Evolutionary conservation across 1,140 invertebrate genomes (phyloP).

Genomic region (Oncopodura yosiiana): DNA sequence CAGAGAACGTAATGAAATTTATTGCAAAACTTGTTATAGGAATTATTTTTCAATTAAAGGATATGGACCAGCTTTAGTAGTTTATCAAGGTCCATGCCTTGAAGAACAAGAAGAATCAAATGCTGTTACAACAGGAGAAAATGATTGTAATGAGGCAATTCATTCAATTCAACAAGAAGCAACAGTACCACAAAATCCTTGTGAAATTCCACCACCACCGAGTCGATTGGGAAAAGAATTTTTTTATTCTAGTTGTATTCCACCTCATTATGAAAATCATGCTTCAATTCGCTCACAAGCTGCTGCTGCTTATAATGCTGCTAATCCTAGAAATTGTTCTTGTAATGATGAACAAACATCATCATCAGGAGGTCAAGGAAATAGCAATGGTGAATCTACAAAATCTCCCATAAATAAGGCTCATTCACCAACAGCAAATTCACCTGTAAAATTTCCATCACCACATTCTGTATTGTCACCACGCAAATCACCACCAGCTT

Average conservation of each 20-base stretch:
- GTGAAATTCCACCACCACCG: constrained; percentile 8
- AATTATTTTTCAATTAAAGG: constrained; percentile 6
- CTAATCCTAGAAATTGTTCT: neutral
- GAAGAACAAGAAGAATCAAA: neutral
- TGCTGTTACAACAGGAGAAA: too few species aligned
- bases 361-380: too few species aligned
- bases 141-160: too few species aligned
- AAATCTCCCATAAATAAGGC: neutral
- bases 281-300: too few species aligned
- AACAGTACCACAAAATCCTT: neutral
- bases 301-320: neutral
- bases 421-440: too few species aligned
- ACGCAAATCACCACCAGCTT: too few species aligned
- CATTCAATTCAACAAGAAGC: neutral
- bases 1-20: constrained; percentile 9
- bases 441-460: too few species aligned
- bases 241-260: neutral
- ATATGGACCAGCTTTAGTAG: constrained; percentile 12
- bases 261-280: neutral
- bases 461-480: too few species aligned
- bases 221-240: neutral
- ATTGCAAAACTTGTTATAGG: constrained; percentile 11
- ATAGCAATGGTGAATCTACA: neutral
- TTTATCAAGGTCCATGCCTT: neutral
- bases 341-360: neutral